These are phyloP conservation scores for Ctenopoma multispine DNA, from an alignment of 2,797 vertebrate genomes.

Conservation along the genomic window DNA sequence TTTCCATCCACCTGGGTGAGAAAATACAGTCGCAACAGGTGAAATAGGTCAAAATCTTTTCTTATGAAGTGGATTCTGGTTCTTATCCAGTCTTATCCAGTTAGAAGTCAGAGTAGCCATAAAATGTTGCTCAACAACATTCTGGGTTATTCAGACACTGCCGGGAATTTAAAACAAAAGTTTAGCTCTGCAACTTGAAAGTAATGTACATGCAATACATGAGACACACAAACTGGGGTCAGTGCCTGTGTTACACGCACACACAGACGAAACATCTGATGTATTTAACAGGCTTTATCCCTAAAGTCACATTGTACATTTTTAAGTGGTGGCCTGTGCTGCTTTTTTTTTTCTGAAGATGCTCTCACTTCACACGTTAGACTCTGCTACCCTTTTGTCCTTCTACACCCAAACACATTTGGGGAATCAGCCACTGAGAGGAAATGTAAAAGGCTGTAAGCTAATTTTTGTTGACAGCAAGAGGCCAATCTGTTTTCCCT, in stretches of 20 bases:
- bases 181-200: neutral
- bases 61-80: neutral
- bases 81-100: no score
- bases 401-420: slow-evolving; percentile 23
- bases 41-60: neutral
- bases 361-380: slow-evolving; percentile 20
- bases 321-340: neutral
- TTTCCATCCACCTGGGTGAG: neutral
- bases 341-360: neutral
- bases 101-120: neutral
- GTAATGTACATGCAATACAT: neutral
- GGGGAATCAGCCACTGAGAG: slow-evolving; percentile 29
- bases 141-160: neutral
- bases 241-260: slow-evolving; percentile 1
- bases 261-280: slow-evolving; percentile 3
- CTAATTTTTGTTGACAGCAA: slow-evolving; percentile 54
- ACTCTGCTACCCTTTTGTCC: slow-evolving; percentile 33
- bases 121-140: neutral
- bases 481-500: slow-evolving; percentile 55
- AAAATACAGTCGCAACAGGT: neutral
- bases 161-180: neutral
- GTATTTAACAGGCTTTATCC: slow-evolving; percentile 4
- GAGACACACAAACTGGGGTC: neutral
- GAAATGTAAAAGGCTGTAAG: slow-evolving; percentile 37
- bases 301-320: neutral